Evolutionary conservation across 2,113 vertebrate genomes (phyloP).

Genomic region (Stigmatopora nigra): DNA sequence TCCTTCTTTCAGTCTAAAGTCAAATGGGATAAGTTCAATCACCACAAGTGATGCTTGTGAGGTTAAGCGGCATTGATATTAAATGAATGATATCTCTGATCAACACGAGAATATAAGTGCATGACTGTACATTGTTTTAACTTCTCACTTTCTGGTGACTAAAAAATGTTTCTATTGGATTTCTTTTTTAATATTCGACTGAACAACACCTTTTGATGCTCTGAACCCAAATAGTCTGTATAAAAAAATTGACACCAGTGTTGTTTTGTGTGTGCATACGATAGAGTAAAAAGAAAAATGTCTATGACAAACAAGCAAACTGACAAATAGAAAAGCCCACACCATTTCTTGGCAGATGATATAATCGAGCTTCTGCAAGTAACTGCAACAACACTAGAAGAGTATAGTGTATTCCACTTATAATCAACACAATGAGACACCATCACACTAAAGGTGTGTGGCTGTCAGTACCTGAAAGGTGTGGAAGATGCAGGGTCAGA

Average conservation of each 20-base stretch:
- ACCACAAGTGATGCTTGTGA: no score
- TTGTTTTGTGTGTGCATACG: not conserved
- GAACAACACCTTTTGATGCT: no score
- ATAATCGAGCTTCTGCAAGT: not conserved
- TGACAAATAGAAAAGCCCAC: not conserved
- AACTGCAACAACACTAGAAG: not conserved
- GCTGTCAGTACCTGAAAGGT: conserved; percentile 24
- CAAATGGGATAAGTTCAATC: no score
- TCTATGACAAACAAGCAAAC: not conserved
- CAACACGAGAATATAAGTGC: no score
- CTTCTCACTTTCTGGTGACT: no score
- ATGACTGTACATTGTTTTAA: no score
- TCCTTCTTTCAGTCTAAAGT: no score
- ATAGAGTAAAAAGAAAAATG: not conserved
- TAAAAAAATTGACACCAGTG: no score
- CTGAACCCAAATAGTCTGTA: not conserved
- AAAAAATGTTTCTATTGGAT: no score
- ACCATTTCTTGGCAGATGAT: not conserved
- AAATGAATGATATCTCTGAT: no score
- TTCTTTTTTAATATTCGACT: no score
- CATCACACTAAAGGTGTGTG: conserved; percentile 13
- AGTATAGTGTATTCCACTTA: conserved; percentile 8
- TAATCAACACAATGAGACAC: conserved; percentile 8
- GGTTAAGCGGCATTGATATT: no score
- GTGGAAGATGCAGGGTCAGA: conserved; percentile 23